Evolutionary conservation across 2,888 invertebrate genomes (phyloP).

Genomic region (Meiosimyza platycephala): DNA sequence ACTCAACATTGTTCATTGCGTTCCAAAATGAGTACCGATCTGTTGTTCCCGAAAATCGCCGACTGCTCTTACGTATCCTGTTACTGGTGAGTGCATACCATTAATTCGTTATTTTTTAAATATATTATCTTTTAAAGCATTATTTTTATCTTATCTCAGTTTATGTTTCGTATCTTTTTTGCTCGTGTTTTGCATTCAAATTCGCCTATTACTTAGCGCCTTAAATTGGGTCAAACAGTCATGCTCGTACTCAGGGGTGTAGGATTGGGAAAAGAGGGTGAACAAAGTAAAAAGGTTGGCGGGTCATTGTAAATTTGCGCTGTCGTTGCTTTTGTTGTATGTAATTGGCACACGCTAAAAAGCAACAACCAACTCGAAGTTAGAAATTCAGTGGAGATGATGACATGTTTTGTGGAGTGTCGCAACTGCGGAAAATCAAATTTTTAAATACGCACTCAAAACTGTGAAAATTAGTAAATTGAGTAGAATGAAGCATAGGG

Average conservation of each 20-base stretch:
- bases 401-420: constrained; percentile 16
- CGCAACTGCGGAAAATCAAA: constrained; percentile 32
- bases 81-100: constrained; percentile 77
- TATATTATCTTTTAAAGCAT: background rate
- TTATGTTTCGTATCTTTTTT: background rate
- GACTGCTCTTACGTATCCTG: constrained; percentile 88
- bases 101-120: background rate
- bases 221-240: constrained; percentile 66
- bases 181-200: constrained; percentile 4
- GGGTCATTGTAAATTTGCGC: constrained; percentile 3
- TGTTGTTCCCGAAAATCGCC: constrained; percentile 78
- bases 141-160: background rate
- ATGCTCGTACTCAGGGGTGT: constrained; percentile 53
- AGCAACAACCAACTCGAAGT: constrained; percentile 2
- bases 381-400: constrained; percentile 31
- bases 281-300: too few species aligned
- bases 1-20: background rate
- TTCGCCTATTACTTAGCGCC: constrained; percentile 54
- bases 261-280: background rate
- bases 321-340: background rate
- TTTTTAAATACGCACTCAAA: constrained; percentile 27
- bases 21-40: constrained; percentile 62
- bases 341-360: background rate
- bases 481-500: background rate
- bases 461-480: constrained; percentile 11